Percentiles rank a stretch among this genome's conserved stretches.
phyloP scores from a whole-genome alignment of 2,797 vertebrate genomes.

The Rhinoraja longicauda region DNA sequence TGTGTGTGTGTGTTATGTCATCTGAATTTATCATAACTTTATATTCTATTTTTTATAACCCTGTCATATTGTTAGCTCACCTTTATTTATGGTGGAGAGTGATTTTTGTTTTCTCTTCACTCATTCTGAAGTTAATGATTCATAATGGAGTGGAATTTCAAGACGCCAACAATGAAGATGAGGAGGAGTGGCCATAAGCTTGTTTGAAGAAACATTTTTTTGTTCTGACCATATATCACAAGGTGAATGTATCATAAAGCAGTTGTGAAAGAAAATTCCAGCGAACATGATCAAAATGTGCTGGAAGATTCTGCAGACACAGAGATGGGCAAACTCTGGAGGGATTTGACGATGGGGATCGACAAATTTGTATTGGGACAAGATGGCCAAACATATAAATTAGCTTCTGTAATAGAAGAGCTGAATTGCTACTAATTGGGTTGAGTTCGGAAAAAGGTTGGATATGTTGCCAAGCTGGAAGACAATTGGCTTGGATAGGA shows the following conservation, averaged over 20 bases:
- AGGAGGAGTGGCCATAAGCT: not conserved
- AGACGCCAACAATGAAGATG: not conserved
- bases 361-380: not conserved
- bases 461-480: not conserved
- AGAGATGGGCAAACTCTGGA: not conserved
- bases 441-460: not conserved
- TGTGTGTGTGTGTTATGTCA: not conserved
- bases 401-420: not conserved
- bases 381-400: not conserved
- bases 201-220: not conserved
- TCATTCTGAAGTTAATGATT: not conserved
- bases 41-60: not conserved
- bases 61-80: not conserved
- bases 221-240: not conserved
- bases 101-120: not conserved
- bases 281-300: not conserved
- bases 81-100: not conserved
- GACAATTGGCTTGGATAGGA: not conserved
- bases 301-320: not conserved
- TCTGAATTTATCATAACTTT: not conserved
- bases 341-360: not conserved
- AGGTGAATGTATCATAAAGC: not conserved
- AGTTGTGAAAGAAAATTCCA: not conserved
- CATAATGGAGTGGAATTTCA: not conserved
- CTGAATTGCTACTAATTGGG: not conserved